These are phyloP conservation scores for Tretioscincus oriximinensis DNA, from an alignment of 2,113 vertebrate genomes.

Conservation along the genomic window DNA sequence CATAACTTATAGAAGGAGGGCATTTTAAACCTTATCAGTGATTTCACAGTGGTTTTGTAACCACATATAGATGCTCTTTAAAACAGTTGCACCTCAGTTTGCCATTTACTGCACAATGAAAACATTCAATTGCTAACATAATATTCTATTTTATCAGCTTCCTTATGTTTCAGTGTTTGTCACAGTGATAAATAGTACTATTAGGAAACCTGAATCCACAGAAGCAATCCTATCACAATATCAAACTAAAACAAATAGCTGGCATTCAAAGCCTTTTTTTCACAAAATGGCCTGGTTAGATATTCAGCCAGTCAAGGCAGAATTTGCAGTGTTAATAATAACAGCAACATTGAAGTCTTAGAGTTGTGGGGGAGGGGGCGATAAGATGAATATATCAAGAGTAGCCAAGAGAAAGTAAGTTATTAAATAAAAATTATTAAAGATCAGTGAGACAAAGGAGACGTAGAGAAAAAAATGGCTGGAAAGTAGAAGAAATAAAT, in stretches of 20 bases:
- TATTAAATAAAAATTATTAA: no score
- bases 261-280: no score
- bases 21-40: constrained; percentile 45
- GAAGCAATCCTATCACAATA: constrained; percentile 50
- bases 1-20: constrained; percentile 24
- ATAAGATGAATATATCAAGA: background rate
- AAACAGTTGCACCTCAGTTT: constrained; percentile 59
- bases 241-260: constrained; percentile 20
- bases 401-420: no score
- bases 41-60: constrained; percentile 60
- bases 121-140: constrained; percentile 61
- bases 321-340: background rate
- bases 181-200: constrained; percentile 49
- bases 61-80: constrained; percentile 55
- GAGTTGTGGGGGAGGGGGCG: background rate
- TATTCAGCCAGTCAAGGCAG: background rate
- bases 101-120: constrained; percentile 56
- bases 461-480: no score
- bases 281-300: constrained; percentile 10
- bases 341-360: background rate
- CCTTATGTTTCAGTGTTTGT: constrained; percentile 53
- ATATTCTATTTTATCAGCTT: constrained; percentile 53
- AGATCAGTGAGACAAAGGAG: no score
- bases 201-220: constrained; percentile 50
- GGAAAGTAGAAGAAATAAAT: no score